These are phyloP conservation scores for Hoplias malabaricus DNA, from an alignment of 2,113 vertebrate genomes.

Conservation along the genomic window DNA sequence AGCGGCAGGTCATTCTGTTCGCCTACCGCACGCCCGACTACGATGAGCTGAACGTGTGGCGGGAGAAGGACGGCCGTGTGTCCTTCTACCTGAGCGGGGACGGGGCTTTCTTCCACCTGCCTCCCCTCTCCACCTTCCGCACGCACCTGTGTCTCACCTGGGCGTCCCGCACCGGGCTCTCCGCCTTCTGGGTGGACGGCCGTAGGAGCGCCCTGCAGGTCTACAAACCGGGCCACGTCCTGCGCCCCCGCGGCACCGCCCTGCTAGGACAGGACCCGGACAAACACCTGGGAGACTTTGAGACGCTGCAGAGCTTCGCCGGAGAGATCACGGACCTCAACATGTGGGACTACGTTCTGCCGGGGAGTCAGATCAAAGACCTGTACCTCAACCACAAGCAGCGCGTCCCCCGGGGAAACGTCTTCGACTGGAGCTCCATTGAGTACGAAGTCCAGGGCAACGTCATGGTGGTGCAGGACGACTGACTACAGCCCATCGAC, in stretches of 20 bases:
- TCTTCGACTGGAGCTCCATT: slow-evolving; percentile 79
- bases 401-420: slow-evolving; percentile 68
- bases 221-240: slow-evolving; percentile 71
- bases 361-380: slow-evolving; percentile 67
- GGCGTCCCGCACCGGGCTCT: slow-evolving; percentile 70
- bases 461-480: slow-evolving; percentile 75
- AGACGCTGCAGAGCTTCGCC: slow-evolving; percentile 72
- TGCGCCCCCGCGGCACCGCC: slow-evolving; percentile 66
- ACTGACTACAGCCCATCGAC: slow-evolving; percentile 57
- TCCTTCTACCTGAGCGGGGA: slow-evolving; percentile 74
- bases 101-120: slow-evolving; percentile 67
- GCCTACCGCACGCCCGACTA: slow-evolving; percentile 75
- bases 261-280: slow-evolving; percentile 77
- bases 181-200: slow-evolving; percentile 74
- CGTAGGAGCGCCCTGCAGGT: slow-evolving; percentile 74
- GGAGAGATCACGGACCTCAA: slow-evolving; percentile 78
- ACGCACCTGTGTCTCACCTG: slow-evolving; percentile 78
- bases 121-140: slow-evolving; percentile 70
- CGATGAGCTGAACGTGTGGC: slow-evolving; percentile 78
- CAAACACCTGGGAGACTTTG: slow-evolving; percentile 66
- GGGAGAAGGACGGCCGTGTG: slow-evolving; percentile 70
- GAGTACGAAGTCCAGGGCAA: slow-evolving; percentile 74
- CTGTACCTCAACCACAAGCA: slow-evolving; percentile 65
- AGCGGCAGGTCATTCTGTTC: slow-evolving; percentile 76
- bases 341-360: slow-evolving; percentile 80